Conservation (phyloP, 1,140 invertebrate genomes). For the Himalopsyche phryganea region DNA sequence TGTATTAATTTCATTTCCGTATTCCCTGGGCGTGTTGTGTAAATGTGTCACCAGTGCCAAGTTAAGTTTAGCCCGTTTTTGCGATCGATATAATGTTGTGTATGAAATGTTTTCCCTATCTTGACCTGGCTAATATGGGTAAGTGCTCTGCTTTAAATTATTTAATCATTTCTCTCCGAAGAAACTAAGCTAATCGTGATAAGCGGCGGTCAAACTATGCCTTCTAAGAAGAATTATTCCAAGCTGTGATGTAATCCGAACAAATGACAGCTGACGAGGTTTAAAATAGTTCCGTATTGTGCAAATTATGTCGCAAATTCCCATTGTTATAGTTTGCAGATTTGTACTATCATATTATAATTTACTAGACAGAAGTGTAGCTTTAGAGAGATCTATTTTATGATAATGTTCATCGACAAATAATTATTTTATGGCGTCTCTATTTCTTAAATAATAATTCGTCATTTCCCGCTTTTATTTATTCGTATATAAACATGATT, state of each 20-base stretch:
- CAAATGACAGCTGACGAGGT: slow-evolving; percentile 4
- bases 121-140: slow-evolving; percentile 23
- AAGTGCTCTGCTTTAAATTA: slow-evolving; percentile 3
- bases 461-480: no score
- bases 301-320: no score
- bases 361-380: no score
- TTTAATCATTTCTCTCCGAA: background rate
- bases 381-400: no score
- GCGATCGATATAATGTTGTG: slow-evolving; percentile 19
- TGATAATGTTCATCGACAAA: no score
- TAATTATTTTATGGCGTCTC: no score
- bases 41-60: slow-evolving; percentile 18
- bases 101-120: slow-evolving; percentile 17
- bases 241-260: slow-evolving; percentile 19
- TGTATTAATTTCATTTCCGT: background rate
- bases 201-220: background rate
- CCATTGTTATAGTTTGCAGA: no score
- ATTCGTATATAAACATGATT: no score
- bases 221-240: slow-evolving; percentile 1
- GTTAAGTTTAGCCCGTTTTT: slow-evolving; percentile 5
- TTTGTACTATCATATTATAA: no score
- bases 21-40: slow-evolving; percentile 12
- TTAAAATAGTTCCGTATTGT: no score
- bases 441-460: no score
- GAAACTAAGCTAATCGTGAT: background rate